phyloP scores from a whole-genome alignment of 2,797 vertebrate genomes.

The Danio aesculapii region DNA sequence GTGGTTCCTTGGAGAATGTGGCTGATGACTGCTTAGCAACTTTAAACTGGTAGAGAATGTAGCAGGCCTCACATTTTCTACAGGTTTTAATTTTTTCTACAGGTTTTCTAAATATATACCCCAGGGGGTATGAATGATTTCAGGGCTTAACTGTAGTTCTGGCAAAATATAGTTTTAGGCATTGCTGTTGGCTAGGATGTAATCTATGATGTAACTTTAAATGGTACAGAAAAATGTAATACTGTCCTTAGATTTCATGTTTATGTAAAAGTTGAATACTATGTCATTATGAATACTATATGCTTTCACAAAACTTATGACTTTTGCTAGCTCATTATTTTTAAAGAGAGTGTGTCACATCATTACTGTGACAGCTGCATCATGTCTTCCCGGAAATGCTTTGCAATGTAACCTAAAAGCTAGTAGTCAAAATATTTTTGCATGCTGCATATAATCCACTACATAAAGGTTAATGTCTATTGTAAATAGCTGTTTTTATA shows the following conservation, averaged over 20 bases:
- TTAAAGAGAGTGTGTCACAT: background rate
- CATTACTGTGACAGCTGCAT: background rate
- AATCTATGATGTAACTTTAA: background rate
- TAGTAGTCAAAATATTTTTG: background rate
- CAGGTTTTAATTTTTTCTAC: no score
- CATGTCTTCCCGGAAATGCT: slow-evolving; percentile 25
- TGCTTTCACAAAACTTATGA: background rate
- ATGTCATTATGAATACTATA: slow-evolving; percentile 6
- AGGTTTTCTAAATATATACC: no score
- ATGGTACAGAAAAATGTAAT: background rate
- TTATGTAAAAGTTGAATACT: background rate
- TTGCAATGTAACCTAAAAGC: slow-evolving; percentile 1
- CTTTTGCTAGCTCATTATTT: slow-evolving; percentile 10
- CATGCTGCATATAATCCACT: background rate
- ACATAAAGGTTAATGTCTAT: background rate
- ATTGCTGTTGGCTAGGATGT: no score
- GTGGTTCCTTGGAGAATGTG: no score
- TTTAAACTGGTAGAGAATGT: no score
- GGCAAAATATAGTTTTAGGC: no score
- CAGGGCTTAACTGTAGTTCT: no score
- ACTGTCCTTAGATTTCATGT: background rate
- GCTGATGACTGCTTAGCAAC: no score
- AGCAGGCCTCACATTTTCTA: no score
- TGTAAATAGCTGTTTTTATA: background rate
- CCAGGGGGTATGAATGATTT: no score